Evolutionary conservation across 2,888 invertebrate genomes (phyloP).

Genomic region (Gibbula magus): DNA sequence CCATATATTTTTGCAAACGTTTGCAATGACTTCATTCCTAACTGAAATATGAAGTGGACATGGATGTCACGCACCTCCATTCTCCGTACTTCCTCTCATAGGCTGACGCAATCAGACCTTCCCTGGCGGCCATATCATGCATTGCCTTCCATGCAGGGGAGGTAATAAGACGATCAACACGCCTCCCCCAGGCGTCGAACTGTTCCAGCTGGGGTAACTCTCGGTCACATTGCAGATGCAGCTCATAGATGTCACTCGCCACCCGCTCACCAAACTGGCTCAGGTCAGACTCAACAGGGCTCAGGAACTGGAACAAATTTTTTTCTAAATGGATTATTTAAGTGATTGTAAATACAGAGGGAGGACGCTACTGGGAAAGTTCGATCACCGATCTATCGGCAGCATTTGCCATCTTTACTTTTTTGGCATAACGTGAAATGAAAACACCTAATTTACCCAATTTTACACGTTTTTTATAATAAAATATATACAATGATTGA

Average conservation of each 20-base stretch:
- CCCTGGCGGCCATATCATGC: slow-evolving; percentile 78
- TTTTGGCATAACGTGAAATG: too few relatives aligned
- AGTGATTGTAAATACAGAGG: too few relatives aligned
- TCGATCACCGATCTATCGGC: too few relatives aligned
- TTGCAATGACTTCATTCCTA: too few relatives aligned
- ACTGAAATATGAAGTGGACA: too few relatives aligned
- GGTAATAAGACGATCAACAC: slow-evolving; percentile 77
- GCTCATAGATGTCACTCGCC: slow-evolving; percentile 75
- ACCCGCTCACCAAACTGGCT: slow-evolving; percentile 77
- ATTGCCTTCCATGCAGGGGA: slow-evolving; percentile 77
- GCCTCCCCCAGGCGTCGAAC: slow-evolving; percentile 78
- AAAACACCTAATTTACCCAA: too few relatives aligned
- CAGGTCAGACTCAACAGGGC: slow-evolving; percentile 75
- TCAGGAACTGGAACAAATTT: slow-evolving; percentile 53
- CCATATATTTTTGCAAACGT: too few relatives aligned
- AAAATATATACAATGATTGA: too few relatives aligned
- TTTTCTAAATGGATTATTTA: not conserved
- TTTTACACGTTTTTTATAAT: too few relatives aligned
- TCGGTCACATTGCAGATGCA: slow-evolving; percentile 76
- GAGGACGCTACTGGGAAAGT: too few relatives aligned
- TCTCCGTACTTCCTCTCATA: slow-evolving; percentile 75
- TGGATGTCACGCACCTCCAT: slow-evolving; percentile 65
- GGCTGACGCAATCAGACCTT: slow-evolving; percentile 77
- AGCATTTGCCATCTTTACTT: too few relatives aligned
- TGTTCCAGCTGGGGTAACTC: slow-evolving; percentile 76